phyloP scores from a whole-genome alignment of 2,113 vertebrate species.

The Paramisgurnus dabryanus region DNA sequence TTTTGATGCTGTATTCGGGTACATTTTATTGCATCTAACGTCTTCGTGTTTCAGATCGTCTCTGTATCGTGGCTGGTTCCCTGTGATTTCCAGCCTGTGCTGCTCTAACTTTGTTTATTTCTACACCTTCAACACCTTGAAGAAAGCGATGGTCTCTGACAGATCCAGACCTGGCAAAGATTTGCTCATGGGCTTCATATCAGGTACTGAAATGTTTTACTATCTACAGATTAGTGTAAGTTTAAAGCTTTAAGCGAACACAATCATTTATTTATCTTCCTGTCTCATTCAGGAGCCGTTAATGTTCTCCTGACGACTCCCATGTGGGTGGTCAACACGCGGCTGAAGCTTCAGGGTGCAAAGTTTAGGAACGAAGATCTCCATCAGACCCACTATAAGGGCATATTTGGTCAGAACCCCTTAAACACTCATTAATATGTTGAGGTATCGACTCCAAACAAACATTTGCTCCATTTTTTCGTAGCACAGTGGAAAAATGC shows the following conservation, averaged over 20 bases:
- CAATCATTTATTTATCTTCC: neutral
- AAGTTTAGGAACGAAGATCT: constrained; percentile 79
- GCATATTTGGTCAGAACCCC: constrained; percentile 72
- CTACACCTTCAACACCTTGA: constrained; percentile 80
- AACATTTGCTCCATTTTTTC: no score
- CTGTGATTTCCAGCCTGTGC: constrained; percentile 81
- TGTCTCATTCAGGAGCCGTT: constrained; percentile 67
- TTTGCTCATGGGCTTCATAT: constrained; percentile 75
- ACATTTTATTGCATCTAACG: neutral
- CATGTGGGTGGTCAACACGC: constrained; percentile 84
- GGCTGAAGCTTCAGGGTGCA: constrained; percentile 80
- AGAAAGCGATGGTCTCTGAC: constrained; percentile 59
- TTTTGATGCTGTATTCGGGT: no score
- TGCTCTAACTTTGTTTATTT: constrained; percentile 85
- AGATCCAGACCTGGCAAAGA: constrained; percentile 70
- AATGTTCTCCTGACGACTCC: constrained; percentile 80
- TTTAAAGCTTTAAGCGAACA: no score
- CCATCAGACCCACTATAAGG: constrained; percentile 77
- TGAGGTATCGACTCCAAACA: neutral
- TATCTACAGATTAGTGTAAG: no score
- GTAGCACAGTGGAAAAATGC: no score
- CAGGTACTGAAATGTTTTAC: constrained; percentile 63
- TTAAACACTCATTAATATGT: constrained; percentile 9
- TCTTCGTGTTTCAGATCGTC: constrained; percentile 64
- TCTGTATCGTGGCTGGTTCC: constrained; percentile 81